A percentile compares a stretch with the other conserved stretches of the same genome.
Conservation (phyloP, 1,140 invertebrate species). For the Microplitis mediator region DNA sequence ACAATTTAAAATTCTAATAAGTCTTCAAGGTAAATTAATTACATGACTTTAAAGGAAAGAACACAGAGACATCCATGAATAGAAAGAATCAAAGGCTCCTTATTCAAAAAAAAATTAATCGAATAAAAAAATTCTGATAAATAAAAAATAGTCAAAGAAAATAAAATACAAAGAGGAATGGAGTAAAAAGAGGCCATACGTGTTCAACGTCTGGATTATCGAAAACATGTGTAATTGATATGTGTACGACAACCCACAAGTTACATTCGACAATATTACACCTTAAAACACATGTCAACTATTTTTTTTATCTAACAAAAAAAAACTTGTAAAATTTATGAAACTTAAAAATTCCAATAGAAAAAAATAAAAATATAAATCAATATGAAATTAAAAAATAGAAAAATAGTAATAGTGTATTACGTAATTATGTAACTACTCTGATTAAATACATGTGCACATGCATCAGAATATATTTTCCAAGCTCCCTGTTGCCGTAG, state of each 20-base stretch:
- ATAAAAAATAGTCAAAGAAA: not conserved
- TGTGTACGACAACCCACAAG: constrained; percentile 1
- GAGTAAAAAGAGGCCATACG: too few relatives aligned
- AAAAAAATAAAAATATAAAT: too few relatives aligned
- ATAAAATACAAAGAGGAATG: not conserved
- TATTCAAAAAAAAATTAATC: too few relatives aligned
- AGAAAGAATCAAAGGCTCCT: too few relatives aligned
- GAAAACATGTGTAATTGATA: not conserved
- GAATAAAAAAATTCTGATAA: not conserved
- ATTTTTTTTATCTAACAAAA: not conserved
- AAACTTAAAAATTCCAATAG: too few relatives aligned
- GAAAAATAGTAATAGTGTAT: not conserved
- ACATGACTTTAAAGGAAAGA: too few relatives aligned
- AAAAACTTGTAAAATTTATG: too few relatives aligned
- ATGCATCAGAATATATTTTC: constrained; percentile 21
- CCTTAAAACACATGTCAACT: not conserved
- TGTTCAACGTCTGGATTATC: not conserved
- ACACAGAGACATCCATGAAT: too few relatives aligned
- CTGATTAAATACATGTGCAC: not conserved
- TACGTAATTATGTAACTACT: constrained; percentile 9
- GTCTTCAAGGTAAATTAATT: too few relatives aligned
- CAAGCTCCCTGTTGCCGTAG: constrained; percentile 14
- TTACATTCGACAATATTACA: not conserved
- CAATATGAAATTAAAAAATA: too few relatives aligned
- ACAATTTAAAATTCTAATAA: too few relatives aligned